Evolutionary conservation across 2,797 vertebrate species (phyloP).

Genomic region (Hozukius guyotensis): DNA sequence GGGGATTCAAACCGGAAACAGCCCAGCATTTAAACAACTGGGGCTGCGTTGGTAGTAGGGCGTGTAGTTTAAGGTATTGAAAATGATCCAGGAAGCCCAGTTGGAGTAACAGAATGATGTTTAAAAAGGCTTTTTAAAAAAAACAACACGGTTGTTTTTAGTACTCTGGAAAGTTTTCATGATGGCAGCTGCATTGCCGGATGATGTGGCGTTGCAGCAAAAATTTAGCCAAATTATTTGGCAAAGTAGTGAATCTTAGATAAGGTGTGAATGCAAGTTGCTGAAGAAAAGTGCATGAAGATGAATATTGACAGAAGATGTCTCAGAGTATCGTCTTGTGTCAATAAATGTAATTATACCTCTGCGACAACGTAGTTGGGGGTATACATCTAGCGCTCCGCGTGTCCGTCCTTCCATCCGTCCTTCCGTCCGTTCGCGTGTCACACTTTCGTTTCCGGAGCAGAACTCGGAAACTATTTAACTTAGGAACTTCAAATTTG

Average conservation of each 20-base stretch:
- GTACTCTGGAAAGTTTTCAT: neutral
- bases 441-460: no score
- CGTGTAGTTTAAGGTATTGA: neutral
- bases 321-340: neutral
- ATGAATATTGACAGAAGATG: neutral
- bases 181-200: neutral
- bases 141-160: neutral
- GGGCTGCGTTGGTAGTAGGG: neutral
- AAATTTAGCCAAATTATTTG: neutral
- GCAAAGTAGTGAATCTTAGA: neutral
- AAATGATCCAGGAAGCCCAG: neutral
- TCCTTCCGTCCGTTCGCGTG: no score
- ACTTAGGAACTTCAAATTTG: no score
- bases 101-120: neutral
- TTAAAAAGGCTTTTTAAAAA: neutral
- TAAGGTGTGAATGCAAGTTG: neutral
- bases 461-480: no score
- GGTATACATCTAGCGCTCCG: no score
- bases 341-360: neutral
- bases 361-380: no score
- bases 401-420: no score
- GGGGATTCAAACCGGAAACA: neutral
- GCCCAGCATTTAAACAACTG: neutral
- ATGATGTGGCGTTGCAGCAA: neutral
- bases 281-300: neutral